Percentiles rank a stretch among this genome's conserved stretches.
Conservation (phyloP, 2,113 vertebrate species). For the Zosterops borbonicus region DNA sequence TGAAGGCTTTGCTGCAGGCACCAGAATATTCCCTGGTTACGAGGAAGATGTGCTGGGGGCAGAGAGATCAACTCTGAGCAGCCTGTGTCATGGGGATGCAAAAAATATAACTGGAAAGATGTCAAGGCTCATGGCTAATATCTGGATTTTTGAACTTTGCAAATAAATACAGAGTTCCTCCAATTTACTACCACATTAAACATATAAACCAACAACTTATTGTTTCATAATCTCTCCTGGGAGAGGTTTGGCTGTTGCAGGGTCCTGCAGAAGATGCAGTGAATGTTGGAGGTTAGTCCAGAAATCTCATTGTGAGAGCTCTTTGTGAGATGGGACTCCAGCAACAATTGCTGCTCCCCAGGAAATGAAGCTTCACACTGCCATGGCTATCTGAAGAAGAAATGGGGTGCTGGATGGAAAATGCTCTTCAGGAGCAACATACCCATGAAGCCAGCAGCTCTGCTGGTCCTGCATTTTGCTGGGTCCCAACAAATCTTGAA, state of each 20-base stretch:
- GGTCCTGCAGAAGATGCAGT: not conserved
- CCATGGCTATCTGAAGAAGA: not conserved
- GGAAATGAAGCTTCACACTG: not conserved
- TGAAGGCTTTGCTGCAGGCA: not conserved
- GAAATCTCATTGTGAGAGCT: not conserved
- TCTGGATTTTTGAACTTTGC: not conserved
- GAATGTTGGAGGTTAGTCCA: not conserved
- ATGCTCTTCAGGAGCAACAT: not conserved
- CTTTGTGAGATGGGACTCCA: not conserved
- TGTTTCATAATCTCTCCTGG: slow-evolving; percentile 9
- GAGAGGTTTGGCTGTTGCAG: not conserved
- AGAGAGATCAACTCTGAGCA: not conserved
- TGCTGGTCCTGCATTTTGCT: not conserved
- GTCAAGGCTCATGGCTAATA: not conserved
- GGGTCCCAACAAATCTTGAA: not conserved
- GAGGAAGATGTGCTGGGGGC: not conserved
- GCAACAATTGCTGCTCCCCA: not conserved
- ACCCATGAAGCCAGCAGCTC: not conserved
- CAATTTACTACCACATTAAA: slow-evolving; percentile 36
- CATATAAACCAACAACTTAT: not conserved
- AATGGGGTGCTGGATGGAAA: not conserved
- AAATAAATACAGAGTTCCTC: slow-evolving; percentile 7
- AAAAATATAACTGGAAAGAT: not conserved
- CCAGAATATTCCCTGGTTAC: not conserved
- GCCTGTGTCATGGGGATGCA: fast-evolving